Evolutionary conservation across 37 sponge, comb jelly and placozoan genomes (phyloP).

Genomic region (Ianthella basta): DNA sequence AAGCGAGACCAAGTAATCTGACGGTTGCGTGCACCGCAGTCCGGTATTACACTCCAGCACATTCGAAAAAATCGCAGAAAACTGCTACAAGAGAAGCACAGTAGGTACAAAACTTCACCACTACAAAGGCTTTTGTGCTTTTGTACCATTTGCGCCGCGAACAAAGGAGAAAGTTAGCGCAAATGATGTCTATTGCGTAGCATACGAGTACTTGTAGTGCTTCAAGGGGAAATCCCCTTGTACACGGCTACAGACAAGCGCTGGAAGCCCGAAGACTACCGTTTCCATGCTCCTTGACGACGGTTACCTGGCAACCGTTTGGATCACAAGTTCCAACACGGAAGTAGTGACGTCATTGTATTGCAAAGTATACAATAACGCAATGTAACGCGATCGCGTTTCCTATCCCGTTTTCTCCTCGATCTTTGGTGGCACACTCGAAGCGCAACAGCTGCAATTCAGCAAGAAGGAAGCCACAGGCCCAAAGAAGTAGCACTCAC

Average conservation of each 20-base stretch:
- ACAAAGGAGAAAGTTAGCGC: not conserved
- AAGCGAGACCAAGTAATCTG: not conserved
- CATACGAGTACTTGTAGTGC: conserved; percentile 3
- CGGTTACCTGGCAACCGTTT: conserved; percentile 22
- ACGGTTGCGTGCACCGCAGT: conserved; percentile 1
- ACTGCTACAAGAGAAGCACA: not conserved
- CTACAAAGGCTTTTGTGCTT: not conserved
- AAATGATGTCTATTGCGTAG: not conserved
- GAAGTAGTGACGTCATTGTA: conserved; percentile 31
- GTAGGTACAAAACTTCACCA: conserved; percentile 14
- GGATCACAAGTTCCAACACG: conserved; percentile 21
- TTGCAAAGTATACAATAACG: not conserved
- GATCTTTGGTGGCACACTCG: no score
- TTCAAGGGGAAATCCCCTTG: conserved; percentile 7
- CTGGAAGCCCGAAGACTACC: conserved; percentile 6
- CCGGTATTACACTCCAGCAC: not conserved
- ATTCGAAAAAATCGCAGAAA: not conserved
- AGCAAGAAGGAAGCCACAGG: no score
- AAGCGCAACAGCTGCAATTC: no score
- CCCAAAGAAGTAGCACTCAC: no score
- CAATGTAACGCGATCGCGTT: conserved; percentile 13
- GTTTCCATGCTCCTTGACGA: conserved; percentile 12
- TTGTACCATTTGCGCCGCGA: conserved; percentile 17
- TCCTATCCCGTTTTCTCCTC: conserved; percentile 30
- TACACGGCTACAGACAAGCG: not conserved